phyloP scores from a whole-genome alignment of 2,113 vertebrate species.

The Catharus bicknelli region DNA sequence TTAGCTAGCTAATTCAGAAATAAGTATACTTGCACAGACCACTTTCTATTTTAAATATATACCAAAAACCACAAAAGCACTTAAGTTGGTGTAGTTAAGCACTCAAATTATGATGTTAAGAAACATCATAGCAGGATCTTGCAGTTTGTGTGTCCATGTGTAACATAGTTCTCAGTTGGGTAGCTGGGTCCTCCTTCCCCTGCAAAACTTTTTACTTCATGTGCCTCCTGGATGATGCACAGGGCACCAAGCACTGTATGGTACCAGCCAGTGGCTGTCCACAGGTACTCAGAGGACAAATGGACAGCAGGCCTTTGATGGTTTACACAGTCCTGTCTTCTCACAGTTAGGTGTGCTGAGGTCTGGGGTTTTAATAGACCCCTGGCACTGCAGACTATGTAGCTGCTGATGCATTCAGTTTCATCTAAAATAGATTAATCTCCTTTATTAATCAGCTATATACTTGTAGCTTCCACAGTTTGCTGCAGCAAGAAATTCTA shows the following conservation, averaged over 20 bases:
- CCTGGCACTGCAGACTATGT: background rate
- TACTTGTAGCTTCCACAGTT: background rate
- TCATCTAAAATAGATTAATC: background rate
- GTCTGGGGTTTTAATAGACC: background rate
- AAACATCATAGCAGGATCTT: background rate
- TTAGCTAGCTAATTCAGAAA: background rate
- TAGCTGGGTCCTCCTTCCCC: background rate
- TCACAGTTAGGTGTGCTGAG: background rate
- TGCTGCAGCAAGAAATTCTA: background rate
- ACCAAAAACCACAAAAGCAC: background rate
- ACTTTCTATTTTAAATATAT: background rate
- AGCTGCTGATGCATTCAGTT: background rate
- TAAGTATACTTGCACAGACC: background rate
- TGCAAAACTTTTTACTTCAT: background rate
- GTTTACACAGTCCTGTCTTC: background rate
- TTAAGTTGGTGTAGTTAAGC: background rate
- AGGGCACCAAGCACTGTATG: accelerated
- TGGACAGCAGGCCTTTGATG: accelerated
- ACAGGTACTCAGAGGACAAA: background rate
- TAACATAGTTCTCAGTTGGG: accelerated
- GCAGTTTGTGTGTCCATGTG: background rate
- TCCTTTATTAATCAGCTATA: background rate
- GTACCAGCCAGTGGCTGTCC: background rate
- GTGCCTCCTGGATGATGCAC: background rate
- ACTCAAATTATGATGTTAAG: background rate